Conservation (phyloP, 53 echinoderm and acorn worm species). For the Actinopyga echinites region DNA sequence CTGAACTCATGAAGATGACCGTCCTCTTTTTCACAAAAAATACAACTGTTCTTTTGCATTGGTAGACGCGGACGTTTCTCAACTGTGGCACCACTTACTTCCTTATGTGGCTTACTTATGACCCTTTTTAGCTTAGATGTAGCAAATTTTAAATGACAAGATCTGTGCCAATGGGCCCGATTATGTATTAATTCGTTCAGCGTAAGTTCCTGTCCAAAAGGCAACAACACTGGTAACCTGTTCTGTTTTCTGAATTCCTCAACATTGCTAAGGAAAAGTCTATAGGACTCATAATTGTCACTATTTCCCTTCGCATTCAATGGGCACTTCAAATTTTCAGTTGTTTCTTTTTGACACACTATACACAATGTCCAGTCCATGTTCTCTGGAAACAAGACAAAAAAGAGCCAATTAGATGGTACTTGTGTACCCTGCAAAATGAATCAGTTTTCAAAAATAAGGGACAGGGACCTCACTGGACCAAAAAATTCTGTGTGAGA, state of each 20-base stretch:
- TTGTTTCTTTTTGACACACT: conserved; percentile 8
- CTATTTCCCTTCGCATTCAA: neutral
- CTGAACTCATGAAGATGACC: conserved; percentile 23
- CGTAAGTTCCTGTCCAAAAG: neutral
- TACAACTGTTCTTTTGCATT: neutral
- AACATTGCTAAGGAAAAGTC: neutral
- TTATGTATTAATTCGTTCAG: neutral
- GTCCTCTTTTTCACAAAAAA: conserved; percentile 26
- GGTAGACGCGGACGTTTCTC: neutral
- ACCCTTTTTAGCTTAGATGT: conserved; percentile 4
- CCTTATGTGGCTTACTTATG: neutral
- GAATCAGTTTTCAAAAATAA: too few relatives aligned
- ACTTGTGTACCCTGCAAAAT: too few relatives aligned
- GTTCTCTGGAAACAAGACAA: too few relatives aligned
- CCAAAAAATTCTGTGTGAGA: too few relatives aligned
- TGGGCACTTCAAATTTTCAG: neutral
- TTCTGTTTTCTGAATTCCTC: neutral
- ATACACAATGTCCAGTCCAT: neutral
- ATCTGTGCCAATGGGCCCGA: conserved; percentile 34
- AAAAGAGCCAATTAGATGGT: too few relatives aligned
- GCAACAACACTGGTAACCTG: neutral
- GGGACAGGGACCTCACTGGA: too few relatives aligned
- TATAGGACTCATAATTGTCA: conserved; percentile 1
- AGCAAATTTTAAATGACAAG: conserved; percentile 27
- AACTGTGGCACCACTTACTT: neutral